phyloP scores from a whole-genome alignment of 2,888 invertebrate genomes.

The Mythimna pallens region DNA sequence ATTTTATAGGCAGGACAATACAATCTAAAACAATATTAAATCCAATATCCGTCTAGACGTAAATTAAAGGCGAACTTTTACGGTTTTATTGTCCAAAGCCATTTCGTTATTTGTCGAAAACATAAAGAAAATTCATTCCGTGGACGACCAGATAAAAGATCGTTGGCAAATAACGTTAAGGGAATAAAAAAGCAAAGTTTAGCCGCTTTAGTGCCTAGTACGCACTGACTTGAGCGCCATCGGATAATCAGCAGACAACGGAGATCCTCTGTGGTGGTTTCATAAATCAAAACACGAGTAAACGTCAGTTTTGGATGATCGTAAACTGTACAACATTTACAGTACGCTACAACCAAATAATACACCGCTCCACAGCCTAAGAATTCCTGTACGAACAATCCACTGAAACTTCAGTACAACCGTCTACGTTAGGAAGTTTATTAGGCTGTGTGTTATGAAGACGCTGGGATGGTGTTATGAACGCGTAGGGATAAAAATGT shows the following conservation, averaged over 20 bases:
- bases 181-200: conserved; percentile 69
- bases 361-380: conserved; percentile 52
- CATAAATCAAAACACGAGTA: conserved; percentile 83
- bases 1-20: conserved; percentile 21
- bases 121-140: conserved; percentile 75
- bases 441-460: conserved; percentile 58
- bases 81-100: conserved; percentile 69
- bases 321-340: conserved; percentile 74
- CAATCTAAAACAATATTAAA: conserved; percentile 54
- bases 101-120: conserved; percentile 68
- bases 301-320: conserved; percentile 82
- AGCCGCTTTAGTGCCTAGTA: conserved; percentile 27
- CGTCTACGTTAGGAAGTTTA: neutral
- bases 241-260: conserved; percentile 78
- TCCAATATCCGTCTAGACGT: conserved; percentile 68
- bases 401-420: conserved; percentile 14
- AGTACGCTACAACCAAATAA: conserved; percentile 48
- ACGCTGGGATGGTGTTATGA: conserved; percentile 55
- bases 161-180: conserved; percentile 61
- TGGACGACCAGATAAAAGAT: conserved; percentile 70
- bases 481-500: conserved; percentile 66
- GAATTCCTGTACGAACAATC: neutral
- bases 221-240: conserved; percentile 54
- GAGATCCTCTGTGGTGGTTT: conserved; percentile 68
- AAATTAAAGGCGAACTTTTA: conserved; percentile 75